Percentiles rank a stretch among this genome's conserved stretches.
These are phyloP conservation scores for Porites rus DNA, from an alignment of 92 coral and sea anemone species.

Conservation along the genomic window DNA sequence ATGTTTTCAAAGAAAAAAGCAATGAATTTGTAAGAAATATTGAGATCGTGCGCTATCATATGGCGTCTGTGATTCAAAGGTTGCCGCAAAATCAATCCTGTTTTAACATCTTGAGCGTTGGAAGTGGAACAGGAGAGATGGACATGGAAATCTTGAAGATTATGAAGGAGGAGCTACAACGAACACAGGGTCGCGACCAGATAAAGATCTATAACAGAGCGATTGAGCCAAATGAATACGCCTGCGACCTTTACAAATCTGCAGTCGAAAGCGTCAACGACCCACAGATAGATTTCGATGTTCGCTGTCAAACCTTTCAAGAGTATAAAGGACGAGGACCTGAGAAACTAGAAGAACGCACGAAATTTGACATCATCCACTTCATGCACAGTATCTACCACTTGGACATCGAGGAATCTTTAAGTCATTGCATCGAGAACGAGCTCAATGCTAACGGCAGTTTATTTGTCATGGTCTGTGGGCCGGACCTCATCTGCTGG, in stretches of 20 bases:
- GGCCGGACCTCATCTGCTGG: not conserved
- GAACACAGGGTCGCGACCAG: not conserved
- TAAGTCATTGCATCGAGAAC: too few species aligned
- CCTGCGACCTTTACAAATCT: conserved; percentile 6
- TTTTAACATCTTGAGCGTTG: too few species aligned
- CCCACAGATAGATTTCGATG: conserved; percentile 15
- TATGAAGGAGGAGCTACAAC: too few species aligned
- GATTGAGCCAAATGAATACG: not conserved
- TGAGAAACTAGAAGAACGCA: not conserved
- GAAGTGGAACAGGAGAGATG: too few species aligned
- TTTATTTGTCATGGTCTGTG: not conserved
- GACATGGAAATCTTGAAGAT: too few species aligned
- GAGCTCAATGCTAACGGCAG: conserved; percentile 22
- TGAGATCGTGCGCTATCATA: too few species aligned
- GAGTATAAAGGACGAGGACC: conserved; percentile 11
- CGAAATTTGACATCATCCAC: conserved; percentile 47
- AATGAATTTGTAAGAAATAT: too few species aligned
- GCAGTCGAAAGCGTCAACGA: not conserved
- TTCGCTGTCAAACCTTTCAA: not conserved
- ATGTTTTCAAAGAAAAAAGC: too few species aligned
- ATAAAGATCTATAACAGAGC: conserved; percentile 41
- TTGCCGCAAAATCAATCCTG: too few species aligned
- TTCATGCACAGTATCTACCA: conserved; percentile 52
- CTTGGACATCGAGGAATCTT: conserved; percentile 8
- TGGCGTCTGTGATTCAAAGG: too few species aligned